Base-by-base conservation (phyloP, 2,797 vertebrate genomes). In the Taenioides sp. region DNA sequence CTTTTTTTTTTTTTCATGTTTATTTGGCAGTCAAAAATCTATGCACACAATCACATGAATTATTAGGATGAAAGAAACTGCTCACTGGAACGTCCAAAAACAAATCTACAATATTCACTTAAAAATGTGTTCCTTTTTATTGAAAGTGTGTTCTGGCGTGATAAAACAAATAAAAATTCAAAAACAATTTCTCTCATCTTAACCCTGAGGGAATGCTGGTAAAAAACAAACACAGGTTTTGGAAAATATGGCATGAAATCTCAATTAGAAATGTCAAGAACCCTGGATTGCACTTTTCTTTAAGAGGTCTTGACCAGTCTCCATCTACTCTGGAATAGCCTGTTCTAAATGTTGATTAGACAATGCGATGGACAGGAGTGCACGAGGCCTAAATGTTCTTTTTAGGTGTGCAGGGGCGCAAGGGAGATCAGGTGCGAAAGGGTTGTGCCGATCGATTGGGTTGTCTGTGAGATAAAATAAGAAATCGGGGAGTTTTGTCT, bases 381-480 rank as follows among this genome's bases (percentile, higher is more conserved):
- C 20, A 22, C 23, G 12, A 5, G 16, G 79, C 71, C 71, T 64
- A 28, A 84, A 76, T 34, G 11, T 25, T 23, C 55, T 84, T 74
- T 79, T 74, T 59, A 18, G 60, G 69, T 27, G 3, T 49, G 65
- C 69, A 69, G 70, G 77, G 64, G 5, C 40, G 65, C 66, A 14
- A 60, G 52, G 79, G 77, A 72, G 78, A 86, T 87, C 86, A 89
- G 88, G 86, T 89, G 90, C 77, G 73, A 76, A 78, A 22, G 40
- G 34, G 16, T 40, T 83, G 84, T 82, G 76, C 60, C n/a, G 82
- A 93, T 92, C 86, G 87, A 92, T 93, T 87, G 79, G 85, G 87
- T 84, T 87, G 89, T 91, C 90, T 75, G n/a, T 73, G 49, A 76
- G 90, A 91, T 90, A 91, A 92, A 91, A 91, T 91, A 91, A 92